Base-by-base conservation (phyloP, 2,888 invertebrate genomes). In the Drosophila neotestacea region DNA sequence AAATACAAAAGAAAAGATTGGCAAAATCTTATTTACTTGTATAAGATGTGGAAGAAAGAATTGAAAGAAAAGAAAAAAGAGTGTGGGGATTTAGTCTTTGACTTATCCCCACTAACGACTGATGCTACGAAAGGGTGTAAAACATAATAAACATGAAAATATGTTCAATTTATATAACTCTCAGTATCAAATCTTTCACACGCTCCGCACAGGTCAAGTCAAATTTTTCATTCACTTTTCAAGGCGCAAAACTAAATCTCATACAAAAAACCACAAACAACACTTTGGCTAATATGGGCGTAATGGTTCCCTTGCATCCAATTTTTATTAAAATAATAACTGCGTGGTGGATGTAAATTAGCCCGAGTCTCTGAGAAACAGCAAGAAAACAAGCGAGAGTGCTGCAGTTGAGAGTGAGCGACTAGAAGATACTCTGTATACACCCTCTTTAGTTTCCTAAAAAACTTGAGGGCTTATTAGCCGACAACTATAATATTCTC, bases 231-330 rank as follows among this genome's bases (percentile, higher is more conserved):
- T 50, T 50, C 60, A 46, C 47, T 51, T 59, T 52, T 10, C 38
- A 22, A n/a, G 50, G 44, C 59, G 32, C 34, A n/a, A 34, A 52
- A 60, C 54, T 41, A 13, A 55, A 48, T 48, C 47, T 42, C 39
- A 38, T 30, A 46, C 16, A 60, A 52, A 42, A 64, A 64, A 48
- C 63, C 58, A 48, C 61, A 61, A 44, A 66, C 66, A 66, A 66
- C 48, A 65, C 59, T 59, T 55, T 66, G 54, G 68, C 70, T 70
- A 52, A 70, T 67, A 70, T 62, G 58, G 62, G 63, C 52, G 56
- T 71, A 73, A 73, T 73, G 60, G 73, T 48, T 63, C 61, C 69
- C 65, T 69, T 73, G 61, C 64, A 71, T 60, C 60, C 71, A 71
- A 73, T 73, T 73, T 67, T 67, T 67, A 66, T 69, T 52, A 66